phyloP scores from a whole-genome alignment of 2,797 vertebrate species.

The Salmo trutta region DNA sequence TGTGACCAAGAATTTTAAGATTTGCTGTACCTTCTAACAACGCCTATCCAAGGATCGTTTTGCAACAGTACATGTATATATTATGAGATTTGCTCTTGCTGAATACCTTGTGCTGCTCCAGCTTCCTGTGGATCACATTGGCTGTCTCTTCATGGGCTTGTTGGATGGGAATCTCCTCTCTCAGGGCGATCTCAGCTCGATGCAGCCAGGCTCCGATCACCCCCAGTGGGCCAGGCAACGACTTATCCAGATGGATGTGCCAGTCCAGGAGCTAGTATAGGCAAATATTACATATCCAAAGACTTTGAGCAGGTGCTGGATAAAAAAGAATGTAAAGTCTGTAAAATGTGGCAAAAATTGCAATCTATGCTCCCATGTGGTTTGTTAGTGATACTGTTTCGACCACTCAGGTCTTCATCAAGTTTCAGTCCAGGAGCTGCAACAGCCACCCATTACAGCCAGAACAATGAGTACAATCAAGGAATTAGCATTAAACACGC shows the following conservation, averaged over 20 bases:
- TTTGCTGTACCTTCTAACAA: background rate
- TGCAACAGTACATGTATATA: background rate
- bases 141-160: conserved; percentile 95
- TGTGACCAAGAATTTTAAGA: background rate
- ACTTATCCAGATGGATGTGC: conserved; percentile 94
- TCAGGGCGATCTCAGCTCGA: conserved; percentile 87
- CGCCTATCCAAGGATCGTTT: background rate
- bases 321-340: background rate
- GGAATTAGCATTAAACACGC: conserved; percentile 19
- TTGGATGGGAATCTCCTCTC: conserved; percentile 88
- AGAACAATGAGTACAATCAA: conserved; percentile 13
- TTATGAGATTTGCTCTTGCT: background rate
- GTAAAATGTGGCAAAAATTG: background rate
- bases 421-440: conserved; percentile 81
- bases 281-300: background rate
- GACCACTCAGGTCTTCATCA: background rate
- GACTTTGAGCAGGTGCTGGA: background rate
- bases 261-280: conserved; percentile 81
- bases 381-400: background rate
- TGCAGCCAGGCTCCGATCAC: conserved; percentile 94
- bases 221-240: conserved; percentile 90
- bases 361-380: background rate
- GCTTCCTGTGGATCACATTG: conserved; percentile 87
- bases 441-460: conserved; percentile 50
- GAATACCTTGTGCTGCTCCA: conserved; percentile 95